phyloP scores from a whole-genome alignment of 2,797 vertebrate genomes.

The Knipowitschia caucasica region DNA sequence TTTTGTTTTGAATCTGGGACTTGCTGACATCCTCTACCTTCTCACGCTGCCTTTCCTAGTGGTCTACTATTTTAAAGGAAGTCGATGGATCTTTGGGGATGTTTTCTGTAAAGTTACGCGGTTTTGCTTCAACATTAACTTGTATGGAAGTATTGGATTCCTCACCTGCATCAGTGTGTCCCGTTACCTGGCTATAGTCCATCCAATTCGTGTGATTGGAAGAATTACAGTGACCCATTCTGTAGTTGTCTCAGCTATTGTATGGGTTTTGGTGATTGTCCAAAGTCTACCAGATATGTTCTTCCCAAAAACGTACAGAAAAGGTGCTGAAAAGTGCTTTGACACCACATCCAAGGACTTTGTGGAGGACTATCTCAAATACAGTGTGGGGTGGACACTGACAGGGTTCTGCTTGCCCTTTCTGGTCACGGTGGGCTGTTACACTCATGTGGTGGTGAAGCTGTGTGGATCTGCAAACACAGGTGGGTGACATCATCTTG shows the following conservation, averaged over 20 bases:
- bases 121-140: conserved; percentile 79
- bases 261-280: conserved; percentile 71
- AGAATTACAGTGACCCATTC: conserved; percentile 49
- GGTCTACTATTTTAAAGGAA: conserved; percentile 61
- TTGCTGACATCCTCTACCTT: conserved; percentile 79
- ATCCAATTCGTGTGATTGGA: conserved; percentile 72
- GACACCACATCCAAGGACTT: conserved; percentile 48
- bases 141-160: conserved; percentile 84
- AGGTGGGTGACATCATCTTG: not conserved
- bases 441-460: conserved; percentile 70
- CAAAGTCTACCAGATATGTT: conserved; percentile 72
- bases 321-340: not conserved
- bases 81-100: conserved; percentile 73
- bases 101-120: conserved; percentile 76
- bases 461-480: conserved; percentile 51
- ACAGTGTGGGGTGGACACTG: conserved; percentile 61
- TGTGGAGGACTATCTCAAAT: conserved; percentile 57
- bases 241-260: conserved; percentile 31
- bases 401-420: conserved; percentile 76
- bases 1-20: conserved; percentile 77
- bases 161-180: conserved; percentile 83
- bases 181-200: conserved; percentile 80
- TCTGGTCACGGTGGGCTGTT: conserved; percentile 75
- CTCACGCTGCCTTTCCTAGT: conserved; percentile 79
- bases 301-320: conserved; percentile 51